Base-by-base conservation (phyloP, 1,140 invertebrate genomes). In the Cydia splendana region DNA sequence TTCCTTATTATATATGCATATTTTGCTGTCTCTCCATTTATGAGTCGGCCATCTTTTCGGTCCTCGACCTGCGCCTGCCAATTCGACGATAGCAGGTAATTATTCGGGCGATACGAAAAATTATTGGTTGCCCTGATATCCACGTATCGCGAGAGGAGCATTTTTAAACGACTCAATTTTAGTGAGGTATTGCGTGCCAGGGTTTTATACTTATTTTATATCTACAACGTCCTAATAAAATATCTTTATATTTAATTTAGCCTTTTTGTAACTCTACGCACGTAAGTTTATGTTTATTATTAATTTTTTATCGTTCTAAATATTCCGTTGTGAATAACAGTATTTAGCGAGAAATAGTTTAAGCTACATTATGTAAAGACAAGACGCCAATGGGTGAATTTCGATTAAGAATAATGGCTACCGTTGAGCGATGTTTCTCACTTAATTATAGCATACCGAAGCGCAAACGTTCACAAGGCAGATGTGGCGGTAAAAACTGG, bases 41-140 rank as follows among this genome's bases (percentile, higher is more conserved):
- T 82, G 71, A 75, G 78, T 48, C 84, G 79, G 88, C 87, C 88
- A 90, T 88, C 73, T 91, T 91, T 87, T 81, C 77, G 84, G 80
- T 88, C 82, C 77, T 77, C 84, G 79, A 83, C 82, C 84, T 78
- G 83, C 78, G 76, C 24, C 84, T 81, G 88, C 89, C 87, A 89
- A 88, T 89, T 87, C 84, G 80, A 80, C 85, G 88, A 93, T 90
- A 92, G 84, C 86, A 88, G 86, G 86, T 91, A 91, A 90, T 92
- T 91, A 92, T 88, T 91, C 85, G 79, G 82, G 78, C 81, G 84
- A 86, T 89, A 88, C 86, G 84, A 90, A 90, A 90, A 88, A 90
- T 87, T 90, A 88, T 90, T 88, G 85, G 87, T 84, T 80, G 82
- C 79, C 74, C 76, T 77, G 80, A 82, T 79, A 79, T 76, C 67